Base-by-base conservation (phyloP, 30 jellyfish, hydroid and myxozoan genomes). In the Catostylus mosaicus region DNA sequence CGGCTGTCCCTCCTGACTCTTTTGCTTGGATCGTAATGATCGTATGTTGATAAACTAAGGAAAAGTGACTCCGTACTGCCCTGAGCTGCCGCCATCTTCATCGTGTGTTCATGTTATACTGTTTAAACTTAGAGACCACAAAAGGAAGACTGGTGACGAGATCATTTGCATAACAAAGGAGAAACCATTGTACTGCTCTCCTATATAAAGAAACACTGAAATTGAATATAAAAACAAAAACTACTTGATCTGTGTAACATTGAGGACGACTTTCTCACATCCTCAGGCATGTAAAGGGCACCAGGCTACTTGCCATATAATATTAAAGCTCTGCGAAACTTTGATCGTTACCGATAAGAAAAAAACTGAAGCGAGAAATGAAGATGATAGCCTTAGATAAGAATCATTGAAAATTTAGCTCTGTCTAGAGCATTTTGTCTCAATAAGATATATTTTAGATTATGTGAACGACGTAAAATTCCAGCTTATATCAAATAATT, bases 1-100 rank as follows among this genome's bases (percentile, higher is more conserved):
- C 51, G 83, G 89, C 64, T 75, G 80, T 86, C 96, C 77, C 82
- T 64, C 51, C 85, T 75, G 24, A 66, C 61, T 31, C 89, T 31
- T 37, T 75, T 86, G 80, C 67, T 57, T 46, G 70, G 83, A 66
- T 75, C 87, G 31, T 32, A 75, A 70, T 67, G 70, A 32, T 75
- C 87, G 32, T 56, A 75, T 1, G 89, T 24, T 19, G 96, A 47
- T 27, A 86, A 26, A 20, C 85, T 48, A 23, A 76, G 68, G 79
- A 86, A 86, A n/a, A 86, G 96, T 7, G 96, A 86, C 66, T 86
- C 96, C 14, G 96, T 62, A 10, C 67, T 75, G 35, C 96, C 86
- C 47, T 86, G 89, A 61, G 96, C 89, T 75, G 76, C 80, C 86
- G 76, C 80, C 80, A 82, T 67, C 56, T 66, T 67, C 92, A 38